phyloP scores from a whole-genome alignment of 2,888 invertebrate species.

The Notodromas monacha region DNA sequence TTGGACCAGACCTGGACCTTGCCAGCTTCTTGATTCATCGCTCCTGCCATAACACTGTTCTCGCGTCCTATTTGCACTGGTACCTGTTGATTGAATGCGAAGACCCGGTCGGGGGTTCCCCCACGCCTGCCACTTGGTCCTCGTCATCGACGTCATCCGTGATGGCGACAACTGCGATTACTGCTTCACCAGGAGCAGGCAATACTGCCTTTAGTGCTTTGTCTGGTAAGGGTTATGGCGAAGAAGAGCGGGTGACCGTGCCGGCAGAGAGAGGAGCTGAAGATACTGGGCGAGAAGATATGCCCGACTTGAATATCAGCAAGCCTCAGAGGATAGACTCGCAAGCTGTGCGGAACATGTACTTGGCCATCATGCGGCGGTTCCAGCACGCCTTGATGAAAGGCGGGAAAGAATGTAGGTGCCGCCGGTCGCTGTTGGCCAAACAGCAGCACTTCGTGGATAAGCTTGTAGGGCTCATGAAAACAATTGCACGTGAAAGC shows the following conservation, averaged over 20 bases:
- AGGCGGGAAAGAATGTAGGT: conserved; percentile 12
- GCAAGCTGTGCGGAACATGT: conserved; percentile 61
- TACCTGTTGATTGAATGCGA: conserved; percentile 76
- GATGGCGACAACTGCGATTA: too few relatives aligned
- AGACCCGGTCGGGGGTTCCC: conserved; percentile 28
- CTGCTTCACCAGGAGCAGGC: too few relatives aligned
- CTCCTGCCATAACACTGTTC: conserved; percentile 50
- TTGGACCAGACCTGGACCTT: conserved; percentile 28
- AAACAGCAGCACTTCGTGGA: conserved; percentile 70
- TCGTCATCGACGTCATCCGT: too few relatives aligned
- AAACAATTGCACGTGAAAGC: conserved; percentile 55
- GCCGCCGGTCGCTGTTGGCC: conserved; percentile 33
- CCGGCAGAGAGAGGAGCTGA: too few relatives aligned
- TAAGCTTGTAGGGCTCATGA: conserved; percentile 53
- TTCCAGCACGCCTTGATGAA: conserved; percentile 32
- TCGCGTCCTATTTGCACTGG: conserved; percentile 96
- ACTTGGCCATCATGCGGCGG: conserved; percentile 51
- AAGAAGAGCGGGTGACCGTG: too few relatives aligned
- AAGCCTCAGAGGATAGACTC: conserved; percentile 35
- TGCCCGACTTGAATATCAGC: too few relatives aligned
- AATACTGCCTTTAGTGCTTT: too few relatives aligned
- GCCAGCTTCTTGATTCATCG: conserved; percentile 63
- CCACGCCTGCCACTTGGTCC: too few relatives aligned
- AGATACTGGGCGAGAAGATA: too few relatives aligned
- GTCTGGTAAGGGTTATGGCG: background rate